Evolutionary conservation across 2,797 vertebrate genomes (phyloP), one percentile per base, ranked within the genome.

Genomic region (Lacerta bilineata): DNA sequence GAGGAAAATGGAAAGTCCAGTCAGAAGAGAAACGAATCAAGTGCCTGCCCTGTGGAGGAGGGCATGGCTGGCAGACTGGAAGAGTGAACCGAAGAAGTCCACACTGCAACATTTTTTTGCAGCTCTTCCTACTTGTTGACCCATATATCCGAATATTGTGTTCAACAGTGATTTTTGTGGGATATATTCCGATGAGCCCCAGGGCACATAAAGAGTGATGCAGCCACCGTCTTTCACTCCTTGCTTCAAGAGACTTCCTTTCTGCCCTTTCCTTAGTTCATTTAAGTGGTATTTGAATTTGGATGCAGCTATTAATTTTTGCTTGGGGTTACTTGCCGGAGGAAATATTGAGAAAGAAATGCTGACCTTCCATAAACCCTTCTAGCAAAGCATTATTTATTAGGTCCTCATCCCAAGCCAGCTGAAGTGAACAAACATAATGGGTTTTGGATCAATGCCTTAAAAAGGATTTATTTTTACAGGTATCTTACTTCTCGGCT

Each of bases 391-490:
- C 78, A 85, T 85, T 85, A 85, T 85, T 89, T 89, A 89, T 89
- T 89, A 89, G 83, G 41, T 81, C 55, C 78, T 81, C 83, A 39
- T 68, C 61, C 84, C 41, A 85, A 85, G 75, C 83, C 79, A 86
- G 84, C 84, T 83, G 84, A 86, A 89, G 61, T 86, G 84, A 89
- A 69, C 74, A 78, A 86, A 89, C 84, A 72, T 84, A 87, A 84
- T 87, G 69, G 85, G 76, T 55, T 90, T 90, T 87, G 80, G 76
- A 87, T 87, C 89, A 87, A 90, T 80, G 75, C 75, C 69, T 87
- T 80, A 87, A 90, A 80, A 17, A 29, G 89, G 66, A 90, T 66
- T 66, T 87, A 83, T 83, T 87, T 90, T 80, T 83, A 83, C 17
- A 5, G 5, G 43, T 41, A 80, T 68, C 82, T 87, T 82, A 68